Base-by-base conservation (phyloP, 2,113 vertebrate species). In the Mustela nigripes region DNA sequence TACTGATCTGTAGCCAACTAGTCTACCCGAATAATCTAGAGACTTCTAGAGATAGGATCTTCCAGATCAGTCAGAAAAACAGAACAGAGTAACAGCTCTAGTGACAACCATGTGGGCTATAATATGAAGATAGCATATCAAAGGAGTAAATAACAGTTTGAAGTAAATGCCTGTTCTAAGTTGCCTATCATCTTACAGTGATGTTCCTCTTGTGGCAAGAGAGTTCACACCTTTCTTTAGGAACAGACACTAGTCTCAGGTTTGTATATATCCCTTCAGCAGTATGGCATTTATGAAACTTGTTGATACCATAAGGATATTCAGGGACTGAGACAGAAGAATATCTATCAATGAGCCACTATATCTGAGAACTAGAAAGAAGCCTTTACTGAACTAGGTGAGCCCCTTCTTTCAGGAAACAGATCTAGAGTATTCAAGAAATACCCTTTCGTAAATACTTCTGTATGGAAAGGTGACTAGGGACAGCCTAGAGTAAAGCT, bases 51-150 rank as follows among this genome's bases (percentile, higher is more conserved):
- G 73, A 15, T 31, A 73, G 14, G 48, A 94, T 83, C 56, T 88
- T 67, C 42, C 42, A 97, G 60, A 96, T 60, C 48, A 39, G 50
- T 56, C 71, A 90, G 78, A 11, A 97, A 95, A 90, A 79, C n/a
- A 82, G 90, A 91, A 96, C 0, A 76, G 39, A 89, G 5, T 21
- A 95, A 62, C 6, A 73, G 80, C 21, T 91, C 45, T 58, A 24
- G 31, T 36, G 56, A 81, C 24, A n/a, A 67, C 22, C 78, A 42
- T 50, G 22, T 36, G 74, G 21, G 36, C 65, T 92, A 56, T 24
- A n/a, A 85, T 5, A 74, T 39, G 33, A 92, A 94, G 76, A 56
- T 0, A 88, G 67, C 9, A 33, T 11, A 84, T 24, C 50, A 69
- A 0, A 95, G 62, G 62, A 95, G 33, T 67, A 62, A 93, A 69